Base-by-base conservation (phyloP, 1,140 invertebrate genomes). In the Magallana angulata region DNA sequence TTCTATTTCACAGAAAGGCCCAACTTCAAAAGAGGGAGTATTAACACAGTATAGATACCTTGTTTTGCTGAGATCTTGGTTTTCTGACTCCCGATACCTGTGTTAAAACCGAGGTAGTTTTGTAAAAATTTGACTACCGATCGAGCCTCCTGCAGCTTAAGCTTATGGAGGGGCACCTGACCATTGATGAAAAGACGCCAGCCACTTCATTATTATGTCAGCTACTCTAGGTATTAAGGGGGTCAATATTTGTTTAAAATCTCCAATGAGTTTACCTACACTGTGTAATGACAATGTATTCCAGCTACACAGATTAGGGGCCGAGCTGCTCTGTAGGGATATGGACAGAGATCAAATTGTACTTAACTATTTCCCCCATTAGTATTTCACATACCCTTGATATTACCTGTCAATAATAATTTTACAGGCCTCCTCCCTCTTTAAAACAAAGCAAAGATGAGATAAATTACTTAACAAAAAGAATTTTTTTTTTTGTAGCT, bases 171-270 rank as follows among this genome's bases (percentile, higher is more conserved):
- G 9, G n/a, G 11, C 60, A 62, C 60, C 60, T 62, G 60, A 62
- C n/a, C 60, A 14, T 30, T 36, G 68, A 36, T 76, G 68, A 76
- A 30, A 76, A 11, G 24, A 76, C 68, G 68, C 68, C 24, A 36
- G 68, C 36, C 68, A 76, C 68, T 76, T 76, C 68, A 76, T 76
- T 36, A 76, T 76, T 76, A 76, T 76, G 68, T 76, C 68, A 76
- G 68, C 68, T 30, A 76, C 68, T 76, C 68, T 76, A 18, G 24
- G 12, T 76, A 76, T 36, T 76, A 76, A 76, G 68, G 68, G 30
- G 68, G 68, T 76, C 68, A 76, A 76, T 76, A 76, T 76, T 76
- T 76, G 68, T 76, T 76, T 76, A 76, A 76, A 76, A 30, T 76
- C 68, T 76, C 36, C 24, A 76, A 76, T 24, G 68, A 76, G 68